Evolutionary conservation across 2,797 vertebrate species (phyloP), one percentile per base, ranked within the genome.

Genomic region (Danio tinwini): DNA sequence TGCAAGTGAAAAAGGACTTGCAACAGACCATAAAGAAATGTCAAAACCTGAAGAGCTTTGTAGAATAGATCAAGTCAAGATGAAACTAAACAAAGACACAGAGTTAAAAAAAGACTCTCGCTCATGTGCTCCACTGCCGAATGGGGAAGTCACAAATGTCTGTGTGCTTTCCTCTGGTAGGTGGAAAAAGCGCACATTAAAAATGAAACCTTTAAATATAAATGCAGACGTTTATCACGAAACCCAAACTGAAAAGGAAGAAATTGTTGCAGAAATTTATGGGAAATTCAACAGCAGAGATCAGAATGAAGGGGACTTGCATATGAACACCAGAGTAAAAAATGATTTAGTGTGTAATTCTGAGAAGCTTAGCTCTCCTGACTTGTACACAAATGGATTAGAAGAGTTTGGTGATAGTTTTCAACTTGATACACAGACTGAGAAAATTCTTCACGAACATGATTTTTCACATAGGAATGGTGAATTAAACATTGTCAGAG

Each of bases 371-470:
- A 74, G 50, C 11, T 84, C 84, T 80, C 89, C 91, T 78, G 85
- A 87, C 80, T 77, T 91, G 65, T 87, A 87, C 81, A 82, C 83
- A 17, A 69, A 45, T 58, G 84, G 76, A 5, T 6, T 83, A 74
- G 94, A 92, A 79, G 94, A 91, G 79, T 98, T 98, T 86, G 94
- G 95, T 67, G 95, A 98, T 83, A 99, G 96, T 88, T 96, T 99
- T 83, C 94, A 94, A 85, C 85, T 98, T 85, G 97, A 99, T 91
- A 96, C 95, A 82, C 96, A 97, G 85, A 97, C 94, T 6, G 96
- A 98, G 81, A 94, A 91, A 89, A 92, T 98, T 73, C 92, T 99
- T 75, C 94, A 96, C 45, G 90, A 91, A 44, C 81, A 73, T 11
- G 55, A 56, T 7, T 59, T 74, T 17, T 59, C 55, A n/a, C 50